A percentile compares a stretch with the other conserved stretches of the same genome.
Evolutionary conservation across 2,888 invertebrate genomes (phyloP).

Genomic region (Carabus problematicus): DNA sequence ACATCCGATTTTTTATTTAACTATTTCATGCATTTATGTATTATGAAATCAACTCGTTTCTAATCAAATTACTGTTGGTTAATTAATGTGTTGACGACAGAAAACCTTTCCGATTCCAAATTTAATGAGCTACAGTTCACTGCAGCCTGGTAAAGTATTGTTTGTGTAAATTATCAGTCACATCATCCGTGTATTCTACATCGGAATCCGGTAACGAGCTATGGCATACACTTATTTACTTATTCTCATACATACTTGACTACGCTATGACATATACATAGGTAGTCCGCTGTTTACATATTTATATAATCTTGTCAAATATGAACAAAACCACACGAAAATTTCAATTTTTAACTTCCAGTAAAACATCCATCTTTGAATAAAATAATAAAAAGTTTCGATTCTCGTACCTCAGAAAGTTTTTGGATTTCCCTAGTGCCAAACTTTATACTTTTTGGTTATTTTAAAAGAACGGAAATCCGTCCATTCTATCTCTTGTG

Average conservation of each 20-base stretch:
- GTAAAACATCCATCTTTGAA: constrained; percentile 30
- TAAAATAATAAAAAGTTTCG: constrained; percentile 38
- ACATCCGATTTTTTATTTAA: too few species aligned
- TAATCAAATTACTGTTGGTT: constrained; percentile 30
- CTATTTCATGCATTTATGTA: too few species aligned
- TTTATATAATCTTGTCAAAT: too few species aligned
- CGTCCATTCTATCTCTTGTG: constrained; percentile 23
- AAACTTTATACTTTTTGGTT: constrained; percentile 35
- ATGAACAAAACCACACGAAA: constrained; percentile 5
- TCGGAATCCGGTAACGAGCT: too few species aligned
- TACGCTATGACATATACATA: too few species aligned
- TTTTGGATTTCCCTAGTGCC: constrained; percentile 36
- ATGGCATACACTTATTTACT: too few species aligned
- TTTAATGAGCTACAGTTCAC: constrained; percentile 12
- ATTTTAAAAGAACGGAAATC: constrained; percentile 34
- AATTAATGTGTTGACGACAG: constrained; percentile 30
- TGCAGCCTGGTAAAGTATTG: too few species aligned
- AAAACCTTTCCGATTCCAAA: constrained; percentile 19
- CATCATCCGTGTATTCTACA: too few species aligned
- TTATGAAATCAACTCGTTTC: neutral
- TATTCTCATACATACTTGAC: too few species aligned
- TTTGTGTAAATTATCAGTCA: too few species aligned
- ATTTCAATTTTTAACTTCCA: constrained; percentile 27
- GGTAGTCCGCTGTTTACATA: too few species aligned
- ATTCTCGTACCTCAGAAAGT: constrained; percentile 29